Base-by-base conservation (phyloP, 92 coral and sea anemone genomes). In the Epizoanthus rinbou region DNA sequence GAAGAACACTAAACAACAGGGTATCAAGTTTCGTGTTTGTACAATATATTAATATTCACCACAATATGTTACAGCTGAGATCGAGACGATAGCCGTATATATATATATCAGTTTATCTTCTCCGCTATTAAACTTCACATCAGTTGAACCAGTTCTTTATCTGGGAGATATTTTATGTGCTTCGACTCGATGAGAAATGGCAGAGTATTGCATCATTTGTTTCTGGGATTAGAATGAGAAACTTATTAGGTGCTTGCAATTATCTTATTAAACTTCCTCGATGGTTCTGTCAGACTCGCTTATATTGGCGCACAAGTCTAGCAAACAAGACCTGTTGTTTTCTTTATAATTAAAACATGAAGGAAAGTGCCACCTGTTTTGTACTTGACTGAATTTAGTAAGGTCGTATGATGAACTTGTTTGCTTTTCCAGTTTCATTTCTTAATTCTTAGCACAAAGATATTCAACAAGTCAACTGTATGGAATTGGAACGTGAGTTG, bases 221-320 rank as follows among this genome's bases (percentile, higher is more conserved):
- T 25, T 64, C 37, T 64, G 39, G 5, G 37, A 23, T 64, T 9
- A 25, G 21, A 4, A 19, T 67, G 3, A 67, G 73, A 67, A 17
- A n/a, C 39, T 28, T 4, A 24, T 65, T 3, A 16, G 28, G 35
- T 64, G 18, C 2, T 41, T 28, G 23, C 35, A 67, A 28, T 19
- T 31, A 67, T 37, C 18, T 8, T 33, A 41, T 33, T 67, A 10
- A 50, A 50, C 54, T 50, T 50, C 54, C 54, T 50, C 54, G 54
- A 14, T 67, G 35, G 73, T 25, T 41, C 17, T 28, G 39, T 33
- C 73, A 67, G 73, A 67, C 73, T 41, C n/a, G 10, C 47, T 17
- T 37, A 67, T 67, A 67, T 67, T 67, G 73, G 73, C 7, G 73
- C 13, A 6, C 73, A 15, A 15, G 8, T 16, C 73, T 67, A 67